phyloP scores from a whole-genome alignment of 2,797 vertebrate genomes.

The Gymnothorax reevesii region DNA sequence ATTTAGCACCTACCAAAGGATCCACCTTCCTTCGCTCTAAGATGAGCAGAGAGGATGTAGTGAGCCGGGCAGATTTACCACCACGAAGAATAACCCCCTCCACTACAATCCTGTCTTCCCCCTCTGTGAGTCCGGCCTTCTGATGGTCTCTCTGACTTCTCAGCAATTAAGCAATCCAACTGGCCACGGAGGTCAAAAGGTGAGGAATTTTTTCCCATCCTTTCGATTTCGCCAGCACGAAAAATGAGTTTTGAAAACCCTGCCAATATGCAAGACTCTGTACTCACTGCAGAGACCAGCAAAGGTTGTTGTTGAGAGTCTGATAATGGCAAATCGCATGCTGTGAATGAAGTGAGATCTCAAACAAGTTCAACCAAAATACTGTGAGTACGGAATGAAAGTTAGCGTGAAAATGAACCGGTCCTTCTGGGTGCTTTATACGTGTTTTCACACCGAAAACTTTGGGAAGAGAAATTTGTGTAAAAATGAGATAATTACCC shows the following conservation, averaged over 20 bases:
- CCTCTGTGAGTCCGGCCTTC: background rate
- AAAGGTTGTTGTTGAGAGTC: background rate
- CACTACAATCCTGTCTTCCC: background rate
- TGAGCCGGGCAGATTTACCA: background rate
- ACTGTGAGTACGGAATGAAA: background rate
- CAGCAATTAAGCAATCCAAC: background rate
- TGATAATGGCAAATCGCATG: background rate
- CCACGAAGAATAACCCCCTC: background rate
- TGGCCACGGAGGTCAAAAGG: background rate
- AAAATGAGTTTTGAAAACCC: background rate
- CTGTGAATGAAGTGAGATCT: background rate
- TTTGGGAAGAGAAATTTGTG: background rate
- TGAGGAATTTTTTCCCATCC: background rate
- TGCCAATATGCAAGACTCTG: background rate
- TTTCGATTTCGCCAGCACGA: background rate
- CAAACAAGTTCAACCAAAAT: background rate
- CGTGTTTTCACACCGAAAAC: constrained; percentile 6
- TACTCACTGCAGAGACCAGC: background rate
- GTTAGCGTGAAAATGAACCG: background rate
- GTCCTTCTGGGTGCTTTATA: background rate
- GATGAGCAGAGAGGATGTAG: background rate
- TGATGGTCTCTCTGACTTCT: background rate
- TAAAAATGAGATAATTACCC: background rate
- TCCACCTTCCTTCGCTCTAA: background rate
- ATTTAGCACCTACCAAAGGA: background rate